phyloP scores from a whole-genome alignment of 2,888 invertebrate species.

The Reticulitermes lucifugus region DNA sequence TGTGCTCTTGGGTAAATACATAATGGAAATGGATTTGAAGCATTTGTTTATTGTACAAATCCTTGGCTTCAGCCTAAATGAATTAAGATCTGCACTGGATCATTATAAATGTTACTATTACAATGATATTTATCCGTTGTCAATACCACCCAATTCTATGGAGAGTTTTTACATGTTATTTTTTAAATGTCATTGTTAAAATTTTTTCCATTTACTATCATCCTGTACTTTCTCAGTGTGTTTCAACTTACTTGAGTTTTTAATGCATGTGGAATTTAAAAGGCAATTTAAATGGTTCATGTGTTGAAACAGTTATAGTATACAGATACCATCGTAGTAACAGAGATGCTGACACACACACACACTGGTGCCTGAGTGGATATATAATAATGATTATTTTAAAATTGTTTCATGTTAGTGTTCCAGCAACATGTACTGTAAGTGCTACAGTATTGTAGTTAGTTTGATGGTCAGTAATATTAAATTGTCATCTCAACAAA shows the following conservation, averaged over 20 bases:
- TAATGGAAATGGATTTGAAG: neutral
- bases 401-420: neutral
- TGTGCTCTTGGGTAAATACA: neutral
- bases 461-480: neutral
- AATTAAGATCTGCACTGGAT: slow-evolving; percentile 31
- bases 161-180: slow-evolving; percentile 38
- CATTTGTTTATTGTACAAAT: neutral
- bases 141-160: slow-evolving; percentile 3
- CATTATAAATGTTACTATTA: slow-evolving; percentile 18
- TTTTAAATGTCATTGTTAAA: slow-evolving; percentile 30
- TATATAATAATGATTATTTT: neutral
- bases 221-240: slow-evolving; percentile 42
- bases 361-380: slow-evolving; percentile 28
- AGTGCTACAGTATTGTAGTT: neutral
- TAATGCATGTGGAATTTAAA: neutral
- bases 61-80: neutral
- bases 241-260: slow-evolving; percentile 21
- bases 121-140: slow-evolving; percentile 17
- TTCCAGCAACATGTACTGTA: neutral
- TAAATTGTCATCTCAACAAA: slow-evolving; percentile 11
- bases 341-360: slow-evolving; percentile 4
- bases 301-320: neutral
- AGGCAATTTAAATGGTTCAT: neutral
- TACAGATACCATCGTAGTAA: neutral
- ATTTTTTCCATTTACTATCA: neutral